phyloP scores from a whole-genome alignment of 2,113 vertebrate genomes.

The Strix aluco region DNA sequence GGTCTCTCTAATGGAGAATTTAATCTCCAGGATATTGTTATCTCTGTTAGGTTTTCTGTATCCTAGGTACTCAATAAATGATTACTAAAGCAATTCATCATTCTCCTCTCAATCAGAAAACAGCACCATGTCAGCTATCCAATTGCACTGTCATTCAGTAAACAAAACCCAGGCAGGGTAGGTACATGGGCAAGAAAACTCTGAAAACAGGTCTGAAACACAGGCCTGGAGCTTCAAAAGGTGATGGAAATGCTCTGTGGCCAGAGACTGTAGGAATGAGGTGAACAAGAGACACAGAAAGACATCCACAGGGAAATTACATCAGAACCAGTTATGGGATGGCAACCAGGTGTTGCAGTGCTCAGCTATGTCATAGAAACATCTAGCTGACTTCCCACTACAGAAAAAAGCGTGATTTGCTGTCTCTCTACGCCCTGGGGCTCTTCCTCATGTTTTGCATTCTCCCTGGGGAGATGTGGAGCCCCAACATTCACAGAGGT shows the following conservation, averaged over 20 bases:
- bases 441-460: neutral
- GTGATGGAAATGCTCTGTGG: neutral
- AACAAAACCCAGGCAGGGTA: neutral
- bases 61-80: constrained; percentile 53
- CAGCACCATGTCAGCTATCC: neutral
- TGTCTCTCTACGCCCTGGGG: neutral
- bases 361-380: neutral
- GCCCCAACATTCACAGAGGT: neutral
- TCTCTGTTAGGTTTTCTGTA: constrained; percentile 33
- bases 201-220: neutral
- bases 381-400: neutral
- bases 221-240: neutral
- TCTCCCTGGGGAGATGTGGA: neutral
- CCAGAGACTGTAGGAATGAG: neutral
- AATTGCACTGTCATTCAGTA: neutral
- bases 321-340: neutral
- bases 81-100: constrained; percentile 34
- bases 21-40: constrained; percentile 19
- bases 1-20: constrained; percentile 2
- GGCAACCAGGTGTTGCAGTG: neutral
- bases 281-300: neutral
- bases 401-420: fast-evolving
- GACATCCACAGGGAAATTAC: neutral
- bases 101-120: constrained; percentile 33
- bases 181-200: neutral